Conservation (phyloP, 2,888 invertebrate genomes). For the Clusia tigrina region DNA sequence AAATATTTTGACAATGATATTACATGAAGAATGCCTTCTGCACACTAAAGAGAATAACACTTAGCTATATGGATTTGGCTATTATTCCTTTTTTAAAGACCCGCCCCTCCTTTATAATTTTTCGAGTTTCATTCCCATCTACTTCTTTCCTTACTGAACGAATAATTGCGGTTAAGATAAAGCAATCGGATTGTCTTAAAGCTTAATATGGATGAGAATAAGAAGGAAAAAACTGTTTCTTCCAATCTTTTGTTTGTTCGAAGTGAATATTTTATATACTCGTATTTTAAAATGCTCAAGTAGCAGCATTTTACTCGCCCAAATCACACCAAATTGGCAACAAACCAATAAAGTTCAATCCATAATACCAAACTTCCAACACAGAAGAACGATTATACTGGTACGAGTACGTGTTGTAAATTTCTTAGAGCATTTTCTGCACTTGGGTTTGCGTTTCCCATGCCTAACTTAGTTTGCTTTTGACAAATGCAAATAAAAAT, state of each 20-base stretch:
- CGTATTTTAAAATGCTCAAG: not conserved
- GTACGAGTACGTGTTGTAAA: slow-evolving; percentile 5
- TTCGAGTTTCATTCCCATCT: too few species aligned
- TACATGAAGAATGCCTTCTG: too few species aligned
- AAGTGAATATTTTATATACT: not conserved
- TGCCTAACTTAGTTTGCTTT: slow-evolving; percentile 25
- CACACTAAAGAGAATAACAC: too few species aligned
- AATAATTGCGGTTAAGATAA: too few species aligned
- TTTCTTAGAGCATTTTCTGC: not conserved
- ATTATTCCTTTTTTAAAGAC: too few species aligned
- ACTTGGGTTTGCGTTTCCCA: not conserved
- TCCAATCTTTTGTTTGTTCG: not conserved
- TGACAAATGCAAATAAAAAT: slow-evolving; percentile 43
- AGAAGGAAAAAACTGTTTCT: too few species aligned
- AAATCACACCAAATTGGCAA: slow-evolving; percentile 28
- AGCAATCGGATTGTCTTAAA: too few species aligned
- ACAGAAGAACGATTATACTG: slow-evolving; percentile 10
- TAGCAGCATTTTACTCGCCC: not conserved
- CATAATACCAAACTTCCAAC: slow-evolving; percentile 20
- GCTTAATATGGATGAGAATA: too few species aligned
- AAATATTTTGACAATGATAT: too few species aligned
- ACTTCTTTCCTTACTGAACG: too few species aligned
- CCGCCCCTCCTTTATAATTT: too few species aligned
- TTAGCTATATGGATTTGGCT: too few species aligned
- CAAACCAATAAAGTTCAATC: slow-evolving; percentile 30